Percentiles rank a stretch among this genome's conserved stretches.
Conservation (phyloP, 2,113 vertebrate species). For the Tenrec ecaudatus region DNA sequence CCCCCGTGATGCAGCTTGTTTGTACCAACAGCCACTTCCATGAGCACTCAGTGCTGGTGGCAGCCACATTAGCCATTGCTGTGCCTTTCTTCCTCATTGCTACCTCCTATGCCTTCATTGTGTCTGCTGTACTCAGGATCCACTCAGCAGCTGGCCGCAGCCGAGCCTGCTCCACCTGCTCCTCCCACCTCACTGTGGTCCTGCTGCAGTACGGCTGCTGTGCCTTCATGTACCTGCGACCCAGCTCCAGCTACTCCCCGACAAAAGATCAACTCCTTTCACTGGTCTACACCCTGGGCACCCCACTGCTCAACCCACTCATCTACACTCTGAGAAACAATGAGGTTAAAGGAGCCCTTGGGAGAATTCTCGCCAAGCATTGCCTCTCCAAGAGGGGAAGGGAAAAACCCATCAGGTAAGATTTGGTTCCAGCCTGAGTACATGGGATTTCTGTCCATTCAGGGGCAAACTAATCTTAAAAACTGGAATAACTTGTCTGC, state of each 20-base stretch:
- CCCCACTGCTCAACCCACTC: conserved; percentile 80
- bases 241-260: conserved; percentile 57
- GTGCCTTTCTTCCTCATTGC: conserved; percentile 77
- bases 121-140: conserved; percentile 48
- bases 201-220: conserved; percentile 75
- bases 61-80: conserved; percentile 56
- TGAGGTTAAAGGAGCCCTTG: conserved; percentile 71
- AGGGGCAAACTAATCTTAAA: neutral
- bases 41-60: conserved; percentile 66
- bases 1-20: conserved; percentile 69
- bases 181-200: conserved; percentile 77
- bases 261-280: conserved; percentile 74
- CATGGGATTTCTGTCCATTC: neutral
- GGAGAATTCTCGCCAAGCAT: conserved; percentile 42
- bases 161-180: conserved; percentile 79
- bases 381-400: neutral
- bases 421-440: neutral
- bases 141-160: neutral
- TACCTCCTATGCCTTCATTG: conserved; percentile 72
- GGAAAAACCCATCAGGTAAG: neutral
- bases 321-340: conserved; percentile 82
- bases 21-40: conserved; percentile 58
- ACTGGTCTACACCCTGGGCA: conserved; percentile 74
- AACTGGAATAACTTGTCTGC: neutral
- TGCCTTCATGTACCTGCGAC: conserved; percentile 77